These are phyloP conservation scores for Silvanus unidentatus DNA, from an alignment of 2,888 invertebrate genomes.

Conservation along the genomic window DNA sequence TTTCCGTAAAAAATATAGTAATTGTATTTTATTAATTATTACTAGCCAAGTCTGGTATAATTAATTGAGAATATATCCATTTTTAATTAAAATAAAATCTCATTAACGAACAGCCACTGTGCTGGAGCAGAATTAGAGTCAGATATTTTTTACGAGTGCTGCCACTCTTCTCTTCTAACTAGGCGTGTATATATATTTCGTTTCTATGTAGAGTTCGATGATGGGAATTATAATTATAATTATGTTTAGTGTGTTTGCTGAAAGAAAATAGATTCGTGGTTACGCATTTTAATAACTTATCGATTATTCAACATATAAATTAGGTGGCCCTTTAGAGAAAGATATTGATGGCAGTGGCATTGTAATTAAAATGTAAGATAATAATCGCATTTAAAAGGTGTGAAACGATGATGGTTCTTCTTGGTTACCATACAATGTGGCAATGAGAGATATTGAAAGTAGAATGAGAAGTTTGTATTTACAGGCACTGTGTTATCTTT, in stretches of 20 bases:
- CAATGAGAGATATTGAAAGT: no score
- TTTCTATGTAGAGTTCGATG: slow-evolving; percentile 12
- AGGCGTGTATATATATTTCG: slow-evolving; percentile 9
- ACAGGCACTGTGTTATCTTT: no score
- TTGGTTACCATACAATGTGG: slow-evolving; percentile 6
- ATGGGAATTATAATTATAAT: slow-evolving; percentile 24
- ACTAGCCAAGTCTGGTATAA: not conserved
- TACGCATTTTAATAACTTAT: slow-evolving; percentile 36
- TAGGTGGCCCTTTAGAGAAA: slow-evolving; percentile 16
- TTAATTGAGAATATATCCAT: slow-evolving; percentile 21
- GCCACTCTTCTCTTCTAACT: not conserved
- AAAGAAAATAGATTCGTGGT: slow-evolving; percentile 29
- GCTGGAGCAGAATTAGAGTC: not conserved
- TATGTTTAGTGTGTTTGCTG: slow-evolving; percentile 25
- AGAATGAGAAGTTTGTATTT: no score
- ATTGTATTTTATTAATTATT: slow-evolving; percentile 1
- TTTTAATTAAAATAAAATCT: slow-evolving; percentile 25
- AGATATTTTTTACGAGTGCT: slow-evolving; percentile 3
- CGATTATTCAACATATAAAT: slow-evolving; percentile 35
- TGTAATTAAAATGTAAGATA: slow-evolving; percentile 32
- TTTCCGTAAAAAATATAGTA: not conserved
- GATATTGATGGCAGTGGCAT: slow-evolving; percentile 18
- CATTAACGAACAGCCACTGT: slow-evolving; percentile 19
- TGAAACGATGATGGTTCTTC: slow-evolving; percentile 33
- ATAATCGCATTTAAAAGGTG: slow-evolving; percentile 28